Percentiles rank a stretch among this genome's conserved stretches.
Evolutionary conservation across 2,113 vertebrate species (phyloP).

Genomic region (Platysternon megacephalum): DNA sequence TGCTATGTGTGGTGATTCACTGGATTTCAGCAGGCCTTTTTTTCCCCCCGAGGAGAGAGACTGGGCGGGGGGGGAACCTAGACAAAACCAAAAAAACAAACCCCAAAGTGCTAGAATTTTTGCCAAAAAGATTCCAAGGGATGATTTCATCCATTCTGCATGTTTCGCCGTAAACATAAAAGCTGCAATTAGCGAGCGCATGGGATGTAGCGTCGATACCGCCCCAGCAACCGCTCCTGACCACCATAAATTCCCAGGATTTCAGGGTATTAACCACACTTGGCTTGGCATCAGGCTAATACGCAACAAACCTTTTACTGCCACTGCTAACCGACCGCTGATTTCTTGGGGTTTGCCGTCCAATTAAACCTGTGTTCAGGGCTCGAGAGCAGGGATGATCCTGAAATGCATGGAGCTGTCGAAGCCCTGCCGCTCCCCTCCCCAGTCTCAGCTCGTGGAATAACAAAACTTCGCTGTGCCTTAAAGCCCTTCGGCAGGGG

Average conservation of each 20-base stretch:
- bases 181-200: not conserved
- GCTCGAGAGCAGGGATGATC: not conserved
- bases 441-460: not conserved
- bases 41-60: not conserved
- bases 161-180: not conserved
- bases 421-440: not conserved
- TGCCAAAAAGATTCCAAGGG: not conserved
- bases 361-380: not conserved
- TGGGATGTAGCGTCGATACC: not conserved
- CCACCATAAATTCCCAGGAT: not conserved
- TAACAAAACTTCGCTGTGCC: accelerated
- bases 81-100: not conserved
- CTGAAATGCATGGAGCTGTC: not conserved
- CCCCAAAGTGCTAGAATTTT: not conserved
- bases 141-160: not conserved
- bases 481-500: not conserved
- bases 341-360: too few species aligned
- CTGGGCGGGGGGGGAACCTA: accelerated
- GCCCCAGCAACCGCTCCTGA: not conserved
- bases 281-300: not conserved
- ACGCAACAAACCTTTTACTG: not conserved
- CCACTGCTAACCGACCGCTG: not conserved
- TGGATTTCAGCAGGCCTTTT: not conserved
- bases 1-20: not conserved
- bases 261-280: not conserved